Evolutionary conservation across 1,140 invertebrate species (phyloP), one percentile per base, ranked within the genome.

Genomic region (Camponotus vicinus): DNA sequence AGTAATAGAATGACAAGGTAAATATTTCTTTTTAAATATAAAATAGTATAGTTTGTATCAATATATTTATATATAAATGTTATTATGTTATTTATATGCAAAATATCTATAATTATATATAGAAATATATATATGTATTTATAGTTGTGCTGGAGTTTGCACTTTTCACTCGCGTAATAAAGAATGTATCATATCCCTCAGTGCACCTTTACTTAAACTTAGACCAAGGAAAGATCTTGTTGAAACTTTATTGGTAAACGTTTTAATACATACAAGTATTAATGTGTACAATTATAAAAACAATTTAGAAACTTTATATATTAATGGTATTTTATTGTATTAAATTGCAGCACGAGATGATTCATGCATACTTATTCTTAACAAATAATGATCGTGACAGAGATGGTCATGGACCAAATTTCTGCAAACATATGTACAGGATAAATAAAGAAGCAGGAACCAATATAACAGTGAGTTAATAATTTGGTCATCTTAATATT

Each of bases 351-450:
- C 99, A 99, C 95, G 99, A 99, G 95, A 99, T 99, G 99, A 99
- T 99, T 85, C 99, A 99, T 95, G 99, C 98, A 0, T 99, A 97
- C 94, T 96, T 99, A 69, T 99, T 99, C 96, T 96, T 99, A 0
- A 98, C 98, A 5, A 95, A 97, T 79, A 97, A 97, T 86, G 97
- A 97, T 91, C 96, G 96, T 91, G 98, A 99, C 91, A 96, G 98
- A 92, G 97, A 98, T 95, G 98, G 98, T 8, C 99, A 99, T 96
- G 99, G 99, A 0, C 98, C 98, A 8, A 97, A 98, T 91, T 99
- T 99, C 93, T 97, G 98, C 86, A 96, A 97, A 75, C 98, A 99
- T 88, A 99, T 99, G 99, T 92, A 97, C 76, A 96, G 98, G 87
- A 99, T 99, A 67, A 99, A 99, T 95, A 95, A 96, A 91, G 96